Conservation (phyloP, 2,888 invertebrate genomes). For the Nemotelus pantherinus region DNA sequence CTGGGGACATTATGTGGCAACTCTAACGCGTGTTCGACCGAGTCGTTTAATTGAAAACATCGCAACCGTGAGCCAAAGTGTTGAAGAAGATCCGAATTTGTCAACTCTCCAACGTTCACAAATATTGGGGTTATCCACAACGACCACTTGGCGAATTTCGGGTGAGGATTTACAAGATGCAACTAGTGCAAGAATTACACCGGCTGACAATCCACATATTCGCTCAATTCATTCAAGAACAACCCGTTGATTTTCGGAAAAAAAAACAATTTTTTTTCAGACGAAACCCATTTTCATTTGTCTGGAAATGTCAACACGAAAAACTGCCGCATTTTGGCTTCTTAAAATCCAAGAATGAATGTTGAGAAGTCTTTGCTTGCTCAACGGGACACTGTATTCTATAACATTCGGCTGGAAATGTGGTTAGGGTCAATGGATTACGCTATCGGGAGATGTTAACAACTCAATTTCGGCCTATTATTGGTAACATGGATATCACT, state of each 20-base stretch:
- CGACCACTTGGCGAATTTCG: conserved; percentile 29
- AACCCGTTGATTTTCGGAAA: conserved; percentile 45
- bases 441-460: not conserved
- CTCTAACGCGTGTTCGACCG: conserved; percentile 33
- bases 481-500: not conserved
- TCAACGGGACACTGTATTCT: conserved; percentile 7
- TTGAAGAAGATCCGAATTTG: conserved; percentile 31
- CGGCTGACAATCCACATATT: conserved; percentile 49
- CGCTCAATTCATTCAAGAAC: conserved; percentile 43
- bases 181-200: conserved; percentile 52
- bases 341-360: conserved; percentile 15
- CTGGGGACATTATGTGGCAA: conserved; percentile 20
- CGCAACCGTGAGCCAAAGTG: conserved; percentile 23
- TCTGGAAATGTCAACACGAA: not conserved
- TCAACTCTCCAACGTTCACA: conserved; percentile 29
- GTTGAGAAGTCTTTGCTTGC: conserved; percentile 1
- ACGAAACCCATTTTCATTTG: conserved; percentile 24
- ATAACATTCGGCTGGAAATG: not conserved
- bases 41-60: conserved; percentile 37
- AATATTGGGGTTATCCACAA: conserved; percentile 23
- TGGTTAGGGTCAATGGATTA: not conserved
- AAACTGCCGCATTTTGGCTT: conserved; percentile 24
- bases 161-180: conserved; percentile 32
- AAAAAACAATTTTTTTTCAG: conserved; percentile 24
- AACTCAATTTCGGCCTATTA: conserved; percentile 6